Conservation (phyloP, 2,888 invertebrate species). For the Ctenicera cuprea region DNA sequence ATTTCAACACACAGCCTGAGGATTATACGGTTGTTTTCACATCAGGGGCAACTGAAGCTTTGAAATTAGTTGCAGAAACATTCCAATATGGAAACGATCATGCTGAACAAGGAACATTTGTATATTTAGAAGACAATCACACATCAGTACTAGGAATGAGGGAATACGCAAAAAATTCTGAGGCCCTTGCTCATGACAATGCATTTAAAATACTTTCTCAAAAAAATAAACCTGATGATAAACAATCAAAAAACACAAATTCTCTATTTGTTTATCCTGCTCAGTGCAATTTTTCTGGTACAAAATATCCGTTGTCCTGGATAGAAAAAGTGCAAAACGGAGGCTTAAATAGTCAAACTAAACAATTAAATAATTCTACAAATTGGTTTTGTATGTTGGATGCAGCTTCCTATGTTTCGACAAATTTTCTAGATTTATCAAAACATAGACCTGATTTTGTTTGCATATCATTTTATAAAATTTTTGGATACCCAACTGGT, state of each 20-base stretch:
- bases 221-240: background rate
- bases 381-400: conserved; percentile 88
- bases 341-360: conserved; percentile 72
- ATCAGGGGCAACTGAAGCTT: conserved; percentile 91
- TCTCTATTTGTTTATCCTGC: conserved; percentile 91
- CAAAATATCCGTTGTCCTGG: conserved; percentile 89
- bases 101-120: conserved; percentile 78
- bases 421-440: conserved; percentile 85
- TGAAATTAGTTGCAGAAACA: conserved; percentile 89
- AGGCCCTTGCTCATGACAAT: conserved; percentile 77
- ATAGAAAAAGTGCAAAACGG: conserved; percentile 80
- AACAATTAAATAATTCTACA: conserved; percentile 63
- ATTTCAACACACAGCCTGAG: conserved; percentile 87
- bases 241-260: conserved; percentile 62
- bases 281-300: conserved; percentile 96
- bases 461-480: conserved; percentile 95
- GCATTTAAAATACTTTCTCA: conserved; percentile 70
- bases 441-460: conserved; percentile 90
- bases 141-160: conserved; percentile 97
- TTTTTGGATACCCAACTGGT: conserved; percentile 97
- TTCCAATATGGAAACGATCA: conserved; percentile 79
- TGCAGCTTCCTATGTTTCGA: conserved; percentile 88
- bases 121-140: conserved; percentile 93
- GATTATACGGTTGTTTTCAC: conserved; percentile 95
- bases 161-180: conserved; percentile 79